A percentile compares a stretch with the other conserved stretches of the same genome.
Conservation (phyloP, 2,888 invertebrate genomes). For the Chirona hameri region DNA sequence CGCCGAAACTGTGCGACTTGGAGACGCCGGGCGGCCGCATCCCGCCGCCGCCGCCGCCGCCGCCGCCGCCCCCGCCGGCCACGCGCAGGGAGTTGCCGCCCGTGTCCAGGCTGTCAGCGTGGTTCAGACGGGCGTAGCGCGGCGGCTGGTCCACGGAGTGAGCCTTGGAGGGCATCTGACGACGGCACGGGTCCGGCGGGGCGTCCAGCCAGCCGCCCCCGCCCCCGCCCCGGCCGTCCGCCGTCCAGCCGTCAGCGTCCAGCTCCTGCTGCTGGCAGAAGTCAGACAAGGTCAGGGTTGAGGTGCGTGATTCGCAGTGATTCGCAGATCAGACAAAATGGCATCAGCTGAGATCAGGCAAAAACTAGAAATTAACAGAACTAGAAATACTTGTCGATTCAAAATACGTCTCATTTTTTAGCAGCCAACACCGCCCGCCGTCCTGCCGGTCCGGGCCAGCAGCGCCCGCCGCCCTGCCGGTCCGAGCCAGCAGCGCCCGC, state of each 20-base stretch:
- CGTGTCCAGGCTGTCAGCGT: background rate
- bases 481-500: too few relatives aligned
- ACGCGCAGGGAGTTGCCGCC: background rate
- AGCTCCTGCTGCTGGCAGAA: background rate
- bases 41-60: background rate
- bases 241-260: slow-evolving; percentile 8
- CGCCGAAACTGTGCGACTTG: slow-evolving; percentile 85
- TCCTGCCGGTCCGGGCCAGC: too few relatives aligned
- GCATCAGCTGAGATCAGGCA: too few relatives aligned
- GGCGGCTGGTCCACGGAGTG: slow-evolving; percentile 27
- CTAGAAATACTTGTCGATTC: too few relatives aligned
- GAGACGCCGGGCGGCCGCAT: slow-evolving; percentile 57
- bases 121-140: slow-evolving; percentile 4
- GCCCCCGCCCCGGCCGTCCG: background rate
- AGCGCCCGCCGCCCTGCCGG: too few relatives aligned
- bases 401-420: too few relatives aligned
- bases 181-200: background rate
- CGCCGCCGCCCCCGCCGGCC: background rate
- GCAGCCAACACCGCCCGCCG: too few relatives aligned
- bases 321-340: too few relatives aligned
- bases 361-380: too few relatives aligned
- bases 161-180: slow-evolving; percentile 12
- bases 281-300: background rate
- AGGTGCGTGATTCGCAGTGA: too few relatives aligned
- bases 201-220: background rate